phyloP scores from a whole-genome alignment of 2,888 invertebrate genomes.

The Lycophotia porphyrea region DNA sequence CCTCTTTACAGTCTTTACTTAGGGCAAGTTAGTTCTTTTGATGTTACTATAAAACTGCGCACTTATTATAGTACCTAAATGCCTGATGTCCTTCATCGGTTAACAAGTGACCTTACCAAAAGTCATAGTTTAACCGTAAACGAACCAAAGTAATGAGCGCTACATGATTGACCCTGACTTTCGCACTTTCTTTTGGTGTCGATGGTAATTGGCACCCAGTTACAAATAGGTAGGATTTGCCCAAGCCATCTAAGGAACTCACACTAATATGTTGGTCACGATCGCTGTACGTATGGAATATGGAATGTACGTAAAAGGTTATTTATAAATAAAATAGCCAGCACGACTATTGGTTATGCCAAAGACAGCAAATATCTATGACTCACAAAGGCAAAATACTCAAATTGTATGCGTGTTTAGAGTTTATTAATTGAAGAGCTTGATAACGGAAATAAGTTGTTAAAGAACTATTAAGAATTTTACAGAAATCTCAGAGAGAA shows the following conservation, averaged over 20 bases:
- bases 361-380: conserved; percentile 38
- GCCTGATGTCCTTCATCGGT: not conserved
- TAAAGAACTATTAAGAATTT: not conserved
- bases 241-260: conserved; percentile 9
- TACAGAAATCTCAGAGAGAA: too few relatives aligned
- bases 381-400: conserved; percentile 22
- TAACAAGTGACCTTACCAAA: not conserved
- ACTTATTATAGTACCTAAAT: not conserved
- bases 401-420: conserved; percentile 13
- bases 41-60: not conserved
- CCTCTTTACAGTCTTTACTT: not conserved
- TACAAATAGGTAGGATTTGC: conserved; percentile 3
- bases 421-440: not conserved
- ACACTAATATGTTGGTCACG: conserved; percentile 37
- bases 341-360: conserved; percentile 9
- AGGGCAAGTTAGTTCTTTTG: not conserved
- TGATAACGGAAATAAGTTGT: not conserved
- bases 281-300: conserved; percentile 15
- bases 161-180: conserved; percentile 20
- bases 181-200: not conserved
- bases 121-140: conserved; percentile 1
- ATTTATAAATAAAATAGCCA: conserved; percentile 56
- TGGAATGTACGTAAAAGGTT: conserved; percentile 42
- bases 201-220: not conserved
- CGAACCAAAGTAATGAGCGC: not conserved